Percentiles rank a stretch among this genome's conserved stretches.
Evolutionary conservation across 2,797 vertebrate species (phyloP).

Genomic region (Pantherophis alleghaniensis): DNA sequence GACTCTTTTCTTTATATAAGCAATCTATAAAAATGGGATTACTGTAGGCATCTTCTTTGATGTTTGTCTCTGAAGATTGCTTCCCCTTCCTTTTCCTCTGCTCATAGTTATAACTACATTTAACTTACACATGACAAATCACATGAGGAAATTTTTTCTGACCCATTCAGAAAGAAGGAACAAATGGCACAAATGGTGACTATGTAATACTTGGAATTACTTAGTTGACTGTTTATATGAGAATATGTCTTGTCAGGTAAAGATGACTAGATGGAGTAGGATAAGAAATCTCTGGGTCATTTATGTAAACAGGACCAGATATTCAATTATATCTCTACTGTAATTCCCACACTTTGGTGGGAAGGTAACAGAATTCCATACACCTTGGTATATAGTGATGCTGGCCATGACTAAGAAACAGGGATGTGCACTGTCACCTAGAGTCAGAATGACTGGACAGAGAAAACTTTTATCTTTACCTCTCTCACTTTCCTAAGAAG

Average conservation of each 20-base stretch:
- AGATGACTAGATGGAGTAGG: background rate
- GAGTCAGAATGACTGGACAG: background rate
- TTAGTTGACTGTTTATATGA: background rate
- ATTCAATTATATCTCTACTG: background rate
- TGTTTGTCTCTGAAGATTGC: background rate
- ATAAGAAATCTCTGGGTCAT: background rate
- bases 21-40: background rate
- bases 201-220: background rate
- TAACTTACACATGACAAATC: background rate
- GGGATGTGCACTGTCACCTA: background rate
- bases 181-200: background rate
- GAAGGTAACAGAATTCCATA: background rate
- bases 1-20: no score
- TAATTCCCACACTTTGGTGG: background rate
- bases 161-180: background rate
- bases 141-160: background rate
- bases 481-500: background rate
- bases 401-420: background rate
- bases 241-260: background rate
- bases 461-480: background rate
- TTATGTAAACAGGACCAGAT: background rate
- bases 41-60: background rate
- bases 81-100: background rate
- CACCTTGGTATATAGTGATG: no score
- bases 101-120: background rate